These are phyloP conservation scores for Scleropages formosus DNA, from an alignment of 2,797 vertebrate species.

Conservation along the genomic window DNA sequence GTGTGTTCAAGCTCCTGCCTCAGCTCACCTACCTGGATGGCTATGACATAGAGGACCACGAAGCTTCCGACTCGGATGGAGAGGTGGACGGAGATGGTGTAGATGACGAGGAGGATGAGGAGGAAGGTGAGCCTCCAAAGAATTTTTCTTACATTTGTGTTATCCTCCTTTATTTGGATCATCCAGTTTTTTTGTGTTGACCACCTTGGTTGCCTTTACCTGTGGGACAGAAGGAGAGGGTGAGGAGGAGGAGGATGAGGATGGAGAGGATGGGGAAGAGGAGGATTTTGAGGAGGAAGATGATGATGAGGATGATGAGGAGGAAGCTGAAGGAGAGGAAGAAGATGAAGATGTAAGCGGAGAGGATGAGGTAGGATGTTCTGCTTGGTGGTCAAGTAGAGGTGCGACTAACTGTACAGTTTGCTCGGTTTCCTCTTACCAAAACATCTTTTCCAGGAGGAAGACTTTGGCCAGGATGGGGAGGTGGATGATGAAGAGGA, in stretches of 20 bases:
- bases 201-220: no score
- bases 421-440: constrained; percentile 13
- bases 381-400: neutral
- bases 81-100: constrained; percentile 80
- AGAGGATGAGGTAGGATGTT: constrained; percentile 74
- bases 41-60: constrained; percentile 81
- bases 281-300: constrained; percentile 80
- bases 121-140: constrained; percentile 36
- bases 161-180: neutral
- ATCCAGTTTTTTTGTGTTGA: neutral
- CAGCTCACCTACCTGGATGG: constrained; percentile 89
- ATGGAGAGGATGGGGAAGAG: constrained; percentile 80
- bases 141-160: neutral
- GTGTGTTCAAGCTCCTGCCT: constrained; percentile 85
- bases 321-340: constrained; percentile 78
- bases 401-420: neutral
- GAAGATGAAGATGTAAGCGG: constrained; percentile 83
- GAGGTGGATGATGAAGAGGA: constrained; percentile 82
- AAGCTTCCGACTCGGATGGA: constrained; percentile 85
- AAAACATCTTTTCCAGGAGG: constrained; percentile 61
- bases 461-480: constrained; percentile 78
- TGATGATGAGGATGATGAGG: constrained; percentile 78
- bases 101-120: constrained; percentile 80
- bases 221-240: constrained; percentile 71
- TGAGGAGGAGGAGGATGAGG: constrained; percentile 67